phyloP scores from a whole-genome alignment of 2,797 vertebrate genomes.

The Antennarius maculatus region DNA sequence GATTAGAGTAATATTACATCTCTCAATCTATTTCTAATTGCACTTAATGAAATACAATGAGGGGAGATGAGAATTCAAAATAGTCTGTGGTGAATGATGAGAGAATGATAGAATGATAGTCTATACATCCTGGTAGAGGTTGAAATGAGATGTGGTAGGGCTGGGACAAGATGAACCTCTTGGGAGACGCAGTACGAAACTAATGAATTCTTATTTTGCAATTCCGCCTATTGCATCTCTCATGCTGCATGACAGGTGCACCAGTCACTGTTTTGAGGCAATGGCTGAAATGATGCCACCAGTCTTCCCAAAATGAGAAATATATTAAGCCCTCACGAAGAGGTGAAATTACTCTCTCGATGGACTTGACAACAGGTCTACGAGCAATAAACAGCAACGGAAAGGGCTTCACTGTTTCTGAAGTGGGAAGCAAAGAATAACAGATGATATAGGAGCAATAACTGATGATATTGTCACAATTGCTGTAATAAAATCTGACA shows the following conservation, averaged over 20 bases:
- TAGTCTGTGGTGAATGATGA: conserved; percentile 41
- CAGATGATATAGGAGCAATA: conserved; percentile 15
- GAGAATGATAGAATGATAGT: conserved; percentile 56
- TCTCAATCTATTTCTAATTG: conserved; percentile 49
- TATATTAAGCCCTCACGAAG: background rate
- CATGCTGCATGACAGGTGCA: conserved; percentile 59
- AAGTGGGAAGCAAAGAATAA: background rate
- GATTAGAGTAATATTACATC: conserved; percentile 49
- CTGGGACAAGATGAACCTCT: conserved; percentile 63
- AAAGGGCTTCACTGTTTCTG: background rate
- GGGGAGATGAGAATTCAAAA: conserved; percentile 57
- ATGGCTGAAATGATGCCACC: conserved; percentile 69
- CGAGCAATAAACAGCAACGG: background rate
- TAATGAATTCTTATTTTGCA: conserved; percentile 69
- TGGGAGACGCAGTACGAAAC: conserved; percentile 61
- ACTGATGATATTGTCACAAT: conserved; percentile 7
- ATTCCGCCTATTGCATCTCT: conserved; percentile 47
- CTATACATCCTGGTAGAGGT: conserved; percentile 44
- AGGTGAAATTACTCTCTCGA: no score
- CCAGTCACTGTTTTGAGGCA: conserved; percentile 76
- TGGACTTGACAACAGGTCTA: background rate
- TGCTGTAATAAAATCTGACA: conserved; percentile 2
- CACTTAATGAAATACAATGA: conserved; percentile 45
- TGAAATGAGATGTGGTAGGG: conserved; percentile 54
- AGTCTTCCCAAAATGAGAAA: conserved; percentile 51